These are phyloP conservation scores for Aphidius ervi DNA, from an alignment of 1,140 invertebrate genomes.

Conservation along the genomic window DNA sequence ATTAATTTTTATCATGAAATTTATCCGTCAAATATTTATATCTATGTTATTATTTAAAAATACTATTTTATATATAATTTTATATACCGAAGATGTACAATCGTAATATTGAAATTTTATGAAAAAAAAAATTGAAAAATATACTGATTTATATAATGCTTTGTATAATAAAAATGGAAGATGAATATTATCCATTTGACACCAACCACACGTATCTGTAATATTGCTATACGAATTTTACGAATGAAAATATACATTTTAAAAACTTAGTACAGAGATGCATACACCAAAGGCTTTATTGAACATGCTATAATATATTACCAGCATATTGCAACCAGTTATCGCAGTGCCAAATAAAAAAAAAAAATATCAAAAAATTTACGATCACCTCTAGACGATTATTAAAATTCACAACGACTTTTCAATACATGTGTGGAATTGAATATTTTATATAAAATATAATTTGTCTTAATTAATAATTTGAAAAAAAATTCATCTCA, in stretches of 20 bases:
- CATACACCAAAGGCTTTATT: conserved; percentile 28
- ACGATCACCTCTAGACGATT: conserved; percentile 32
- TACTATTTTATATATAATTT: too few relatives aligned
- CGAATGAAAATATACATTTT: neutral
- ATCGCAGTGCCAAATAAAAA: too few relatives aligned
- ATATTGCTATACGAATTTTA: conserved; percentile 23
- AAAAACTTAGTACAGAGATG: neutral
- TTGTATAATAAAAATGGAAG: neutral
- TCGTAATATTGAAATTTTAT: too few relatives aligned
- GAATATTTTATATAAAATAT: too few relatives aligned
- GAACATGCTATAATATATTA: conserved; percentile 36
- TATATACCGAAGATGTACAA: too few relatives aligned
- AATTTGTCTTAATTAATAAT: neutral
- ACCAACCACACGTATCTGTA: conserved; percentile 34
- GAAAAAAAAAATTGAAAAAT: too few relatives aligned
- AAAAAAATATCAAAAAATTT: conserved; percentile 27
- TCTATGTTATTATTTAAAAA: too few relatives aligned
- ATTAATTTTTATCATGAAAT: too few relatives aligned
- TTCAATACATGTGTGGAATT: too few relatives aligned
- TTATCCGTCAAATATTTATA: too few relatives aligned
- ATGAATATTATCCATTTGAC: conserved; percentile 30
- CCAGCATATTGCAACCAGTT: conserved; percentile 24
- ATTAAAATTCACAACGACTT: conserved; percentile 27
- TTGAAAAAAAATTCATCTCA: neutral
- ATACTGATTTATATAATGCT: too few relatives aligned